These are phyloP conservation scores for Bergia puertoricense DNA, from an alignment of 92 coral and sea anemone genomes.

Conservation along the genomic window DNA sequence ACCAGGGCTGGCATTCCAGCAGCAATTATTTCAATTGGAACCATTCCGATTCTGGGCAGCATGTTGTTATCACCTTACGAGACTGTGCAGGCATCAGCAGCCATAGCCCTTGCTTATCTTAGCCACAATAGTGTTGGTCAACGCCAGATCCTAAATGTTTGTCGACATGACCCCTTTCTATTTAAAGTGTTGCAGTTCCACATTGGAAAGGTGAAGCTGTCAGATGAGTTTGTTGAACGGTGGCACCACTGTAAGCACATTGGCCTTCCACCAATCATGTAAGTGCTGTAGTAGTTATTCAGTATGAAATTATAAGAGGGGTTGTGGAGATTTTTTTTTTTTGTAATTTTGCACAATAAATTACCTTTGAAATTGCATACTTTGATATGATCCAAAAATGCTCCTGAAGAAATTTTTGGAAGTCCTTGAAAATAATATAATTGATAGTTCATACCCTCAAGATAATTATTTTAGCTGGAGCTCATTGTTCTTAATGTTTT, in stretches of 20 bases:
- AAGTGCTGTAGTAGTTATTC: constrained; percentile 35
- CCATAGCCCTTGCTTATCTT: constrained; percentile 92
- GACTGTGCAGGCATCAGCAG: constrained; percentile 87
- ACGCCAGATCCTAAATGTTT: constrained; percentile 85
- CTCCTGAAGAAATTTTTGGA: too few relatives aligned
- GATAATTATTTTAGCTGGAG: too few relatives aligned
- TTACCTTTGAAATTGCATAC: too few relatives aligned
- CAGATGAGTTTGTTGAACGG: constrained; percentile 92
- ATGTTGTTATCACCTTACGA: constrained; percentile 83
- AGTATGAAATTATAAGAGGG: neutral
- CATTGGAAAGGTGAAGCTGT: constrained; percentile 91
- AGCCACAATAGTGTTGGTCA: constrained; percentile 93
- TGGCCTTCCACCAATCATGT: constrained; percentile 93
- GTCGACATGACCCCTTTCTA: constrained; percentile 90
- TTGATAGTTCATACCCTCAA: too few relatives aligned
- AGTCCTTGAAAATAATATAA: too few relatives aligned
- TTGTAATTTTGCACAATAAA: too few relatives aligned
- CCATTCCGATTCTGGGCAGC: constrained; percentile 72
- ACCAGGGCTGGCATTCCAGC: constrained; percentile 97
- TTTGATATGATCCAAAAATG: too few relatives aligned
- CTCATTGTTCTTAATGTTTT: too few relatives aligned
- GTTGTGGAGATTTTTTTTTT: neutral
- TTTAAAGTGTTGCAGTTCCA: constrained; percentile 84
- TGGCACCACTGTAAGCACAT: constrained; percentile 95
- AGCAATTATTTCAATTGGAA: constrained; percentile 92